Percentiles rank a stretch among this genome's conserved stretches.
phyloP scores from a whole-genome alignment of 23 tunicate genomes.

The Trididemnum clinides region DNA sequence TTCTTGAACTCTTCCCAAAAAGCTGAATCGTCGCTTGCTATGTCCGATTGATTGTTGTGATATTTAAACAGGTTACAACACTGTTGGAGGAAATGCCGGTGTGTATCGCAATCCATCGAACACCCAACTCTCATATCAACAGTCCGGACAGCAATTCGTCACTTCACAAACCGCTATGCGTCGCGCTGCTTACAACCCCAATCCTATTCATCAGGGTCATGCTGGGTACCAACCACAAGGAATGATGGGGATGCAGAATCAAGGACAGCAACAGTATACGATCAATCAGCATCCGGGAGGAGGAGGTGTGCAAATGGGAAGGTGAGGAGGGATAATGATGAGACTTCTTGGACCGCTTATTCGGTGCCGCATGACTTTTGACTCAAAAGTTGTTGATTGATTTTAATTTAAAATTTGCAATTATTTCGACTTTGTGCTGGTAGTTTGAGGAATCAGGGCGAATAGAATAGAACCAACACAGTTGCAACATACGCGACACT shows the following conservation, averaged over 20 bases:
- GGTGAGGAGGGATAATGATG: slow-evolving; percentile 7
- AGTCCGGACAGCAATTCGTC: background rate
- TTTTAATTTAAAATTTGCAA: background rate
- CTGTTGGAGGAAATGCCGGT: background rate
- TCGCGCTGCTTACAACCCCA: background rate
- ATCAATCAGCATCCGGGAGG: slow-evolving; percentile 17
- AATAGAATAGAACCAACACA: no score
- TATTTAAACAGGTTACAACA: background rate
- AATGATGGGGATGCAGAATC: slow-evolving; percentile 16
- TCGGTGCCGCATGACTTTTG: no score
- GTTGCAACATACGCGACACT: no score
- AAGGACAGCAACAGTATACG: slow-evolving; percentile 32
- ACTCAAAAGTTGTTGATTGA: no score
- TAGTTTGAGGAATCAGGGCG: no score
- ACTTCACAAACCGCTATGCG: background rate
- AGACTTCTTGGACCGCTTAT: no score
- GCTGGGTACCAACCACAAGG: background rate
- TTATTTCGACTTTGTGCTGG: background rate
- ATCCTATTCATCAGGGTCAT: background rate
- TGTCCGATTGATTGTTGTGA: background rate
- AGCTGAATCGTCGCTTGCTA: no score
- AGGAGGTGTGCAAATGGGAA: slow-evolving; percentile 6
- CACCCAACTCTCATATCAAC: slow-evolving; percentile 28
- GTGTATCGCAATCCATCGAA: slow-evolving; percentile 5
- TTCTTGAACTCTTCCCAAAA: no score